Conservation (phyloP, 2,113 vertebrate genomes). For the Acanthochromis polyacanthus region DNA sequence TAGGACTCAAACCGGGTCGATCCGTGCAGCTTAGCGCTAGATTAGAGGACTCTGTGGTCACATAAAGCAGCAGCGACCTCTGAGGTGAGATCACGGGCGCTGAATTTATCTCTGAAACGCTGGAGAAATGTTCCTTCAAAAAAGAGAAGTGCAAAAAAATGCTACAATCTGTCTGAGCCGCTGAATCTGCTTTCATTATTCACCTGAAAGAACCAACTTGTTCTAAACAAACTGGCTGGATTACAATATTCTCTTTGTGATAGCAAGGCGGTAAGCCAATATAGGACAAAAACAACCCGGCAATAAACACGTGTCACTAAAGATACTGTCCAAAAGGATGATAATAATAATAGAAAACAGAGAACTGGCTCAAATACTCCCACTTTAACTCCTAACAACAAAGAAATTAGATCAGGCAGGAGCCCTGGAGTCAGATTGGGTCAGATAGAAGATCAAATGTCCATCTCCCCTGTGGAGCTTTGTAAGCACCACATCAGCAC, state of each 20-base stretch:
- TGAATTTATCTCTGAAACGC: slow-evolving; percentile 53
- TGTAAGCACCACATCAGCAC: slow-evolving; percentile 82
- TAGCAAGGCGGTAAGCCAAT: neutral
- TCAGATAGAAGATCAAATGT: slow-evolving; percentile 82
- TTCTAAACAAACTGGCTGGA: neutral
- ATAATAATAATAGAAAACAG: neutral
- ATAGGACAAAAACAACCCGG: slow-evolving; percentile 14
- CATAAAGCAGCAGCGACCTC: slow-evolving; percentile 58
- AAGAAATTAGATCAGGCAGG: slow-evolving; percentile 73
- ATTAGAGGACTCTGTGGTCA: slow-evolving; percentile 60
- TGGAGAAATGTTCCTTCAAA: slow-evolving; percentile 30
- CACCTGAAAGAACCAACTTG: slow-evolving; percentile 12
- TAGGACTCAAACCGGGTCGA: slow-evolving; percentile 51
- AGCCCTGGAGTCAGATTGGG: slow-evolving; percentile 74
- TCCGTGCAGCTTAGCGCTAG: slow-evolving; percentile 48
- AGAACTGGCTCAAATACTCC: slow-evolving; percentile 27
- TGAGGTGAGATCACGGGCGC: slow-evolving; percentile 33
- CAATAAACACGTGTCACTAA: slow-evolving; percentile 11
- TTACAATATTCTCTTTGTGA: neutral
- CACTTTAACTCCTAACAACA: slow-evolving; percentile 56
- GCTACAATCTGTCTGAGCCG: neutral
- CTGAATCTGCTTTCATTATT: slow-evolving; percentile 25
- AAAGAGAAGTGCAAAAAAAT: slow-evolving; percentile 25
- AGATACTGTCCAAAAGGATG: slow-evolving; percentile 38
- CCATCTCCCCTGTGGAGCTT: slow-evolving; percentile 77